Conservation (phyloP, 2,113 vertebrate species). For the Bothrops jararaca region DNA sequence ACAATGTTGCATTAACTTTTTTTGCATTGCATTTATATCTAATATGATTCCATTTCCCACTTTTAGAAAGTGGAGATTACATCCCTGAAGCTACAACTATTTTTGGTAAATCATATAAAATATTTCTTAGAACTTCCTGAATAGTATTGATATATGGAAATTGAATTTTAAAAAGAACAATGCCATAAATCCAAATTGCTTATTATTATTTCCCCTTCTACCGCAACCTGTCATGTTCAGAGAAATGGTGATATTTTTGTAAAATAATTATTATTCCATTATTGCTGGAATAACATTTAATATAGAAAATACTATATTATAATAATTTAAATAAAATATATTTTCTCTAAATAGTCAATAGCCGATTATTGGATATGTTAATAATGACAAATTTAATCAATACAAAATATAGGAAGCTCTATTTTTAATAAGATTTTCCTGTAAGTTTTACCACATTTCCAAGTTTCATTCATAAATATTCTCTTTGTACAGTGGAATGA, state of each 20-base stretch:
- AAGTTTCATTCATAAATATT: conserved; percentile 1
- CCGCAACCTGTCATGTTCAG: conserved; percentile 60
- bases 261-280: conserved; percentile 30
- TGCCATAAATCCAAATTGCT: conserved; percentile 66
- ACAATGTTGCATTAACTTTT: conserved; percentile 65
- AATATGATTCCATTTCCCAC: conserved; percentile 70
- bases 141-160: conserved; percentile 76
- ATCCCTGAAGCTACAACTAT: conserved; percentile 70
- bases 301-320: conserved; percentile 32
- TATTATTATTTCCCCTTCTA: conserved; percentile 57
- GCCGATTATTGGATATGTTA: conserved; percentile 51
- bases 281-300: conserved; percentile 27
- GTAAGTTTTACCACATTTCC: not conserved
- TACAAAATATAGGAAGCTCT: conserved; percentile 1
- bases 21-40: conserved; percentile 71
- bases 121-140: conserved; percentile 71
- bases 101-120: conserved; percentile 79
- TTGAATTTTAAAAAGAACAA: conserved; percentile 67
- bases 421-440: conserved; percentile 13
- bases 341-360: conserved; percentile 42
- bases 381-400: conserved; percentile 30
- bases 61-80: conserved; percentile 75
- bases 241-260: conserved; percentile 52
- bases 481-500: conserved; percentile 35
- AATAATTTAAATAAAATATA: conserved; percentile 48